phyloP scores from a whole-genome alignment of 2,113 vertebrate genomes.

The Scartelaos histophorus region DNA sequence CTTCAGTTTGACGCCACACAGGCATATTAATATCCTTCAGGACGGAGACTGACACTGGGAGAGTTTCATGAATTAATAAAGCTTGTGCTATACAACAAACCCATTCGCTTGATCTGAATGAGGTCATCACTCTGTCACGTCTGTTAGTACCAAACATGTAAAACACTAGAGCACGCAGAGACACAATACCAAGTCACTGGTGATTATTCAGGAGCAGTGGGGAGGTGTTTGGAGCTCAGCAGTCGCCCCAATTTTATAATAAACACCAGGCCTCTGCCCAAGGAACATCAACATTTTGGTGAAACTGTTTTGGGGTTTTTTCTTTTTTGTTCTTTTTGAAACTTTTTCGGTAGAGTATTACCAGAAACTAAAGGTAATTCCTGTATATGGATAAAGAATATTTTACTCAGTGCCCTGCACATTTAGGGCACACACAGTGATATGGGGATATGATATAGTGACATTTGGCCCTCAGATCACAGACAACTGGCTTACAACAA shows the following conservation, averaged over 20 bases:
- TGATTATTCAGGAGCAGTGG: conserved; percentile 67
- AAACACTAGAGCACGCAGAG: conserved; percentile 5
- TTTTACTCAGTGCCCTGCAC: not conserved
- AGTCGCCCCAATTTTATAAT: conserved; percentile 61
- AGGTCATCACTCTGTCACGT: conserved; percentile 65
- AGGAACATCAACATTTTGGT: too few species aligned
- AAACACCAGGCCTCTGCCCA: conserved; percentile 61
- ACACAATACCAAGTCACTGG: conserved; percentile 51
- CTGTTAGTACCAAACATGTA: conserved; percentile 45
- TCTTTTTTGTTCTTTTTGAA: too few species aligned
- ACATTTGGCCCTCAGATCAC: not conserved
- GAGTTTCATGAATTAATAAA: conserved; percentile 72
- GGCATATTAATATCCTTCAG: conserved; percentile 63
- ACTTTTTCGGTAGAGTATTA: too few species aligned
- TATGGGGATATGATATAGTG: too few species aligned
- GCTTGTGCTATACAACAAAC: conserved; percentile 60
- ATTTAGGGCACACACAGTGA: too few species aligned
- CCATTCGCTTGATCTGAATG: conserved; percentile 65
- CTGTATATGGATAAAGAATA: not conserved
- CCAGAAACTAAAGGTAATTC: too few species aligned
- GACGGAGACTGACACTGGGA: conserved; percentile 58
- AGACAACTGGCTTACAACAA: too few species aligned
- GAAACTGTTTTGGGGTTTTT: too few species aligned
- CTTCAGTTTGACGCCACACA: conserved; percentile 50
- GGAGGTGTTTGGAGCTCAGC: conserved; percentile 64